These are phyloP conservation scores for Thunnus thynnus DNA, from an alignment of 2,113 vertebrate genomes.

Conservation along the genomic window DNA sequence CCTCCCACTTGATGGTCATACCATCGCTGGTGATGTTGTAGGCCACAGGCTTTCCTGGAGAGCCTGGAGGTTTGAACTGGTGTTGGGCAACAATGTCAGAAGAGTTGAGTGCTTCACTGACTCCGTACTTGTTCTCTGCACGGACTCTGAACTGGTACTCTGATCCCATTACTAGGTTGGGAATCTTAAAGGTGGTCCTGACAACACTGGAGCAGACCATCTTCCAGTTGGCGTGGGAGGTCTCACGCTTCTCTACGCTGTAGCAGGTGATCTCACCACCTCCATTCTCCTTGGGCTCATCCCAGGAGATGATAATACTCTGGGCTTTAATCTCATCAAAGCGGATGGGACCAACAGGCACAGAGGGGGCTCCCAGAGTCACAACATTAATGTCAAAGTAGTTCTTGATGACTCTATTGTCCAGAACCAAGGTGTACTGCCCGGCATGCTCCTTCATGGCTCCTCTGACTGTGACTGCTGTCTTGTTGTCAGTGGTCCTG, in stretches of 20 bases:
- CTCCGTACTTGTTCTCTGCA: slow-evolving; percentile 96
- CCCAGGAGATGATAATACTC: slow-evolving; percentile 95
- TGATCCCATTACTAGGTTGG: slow-evolving; percentile 93
- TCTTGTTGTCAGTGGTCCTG: slow-evolving; percentile 96
- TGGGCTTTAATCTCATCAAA: slow-evolving; percentile 98
- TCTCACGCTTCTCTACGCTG: slow-evolving; percentile 97
- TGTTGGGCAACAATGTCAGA: slow-evolving; percentile 92
- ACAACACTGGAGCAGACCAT: slow-evolving; percentile 96
- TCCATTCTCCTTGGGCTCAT: slow-evolving; percentile 92
- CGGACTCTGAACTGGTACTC: slow-evolving; percentile 97
- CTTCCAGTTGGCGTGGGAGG: slow-evolving; percentile 97
- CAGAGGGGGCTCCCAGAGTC: slow-evolving; percentile 93
- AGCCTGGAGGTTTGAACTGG: slow-evolving; percentile 95
- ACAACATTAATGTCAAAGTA: slow-evolving; percentile 91
- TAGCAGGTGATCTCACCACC: slow-evolving; percentile 98
- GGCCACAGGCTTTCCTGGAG: slow-evolving; percentile 94
- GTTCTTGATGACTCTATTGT: slow-evolving; percentile 92
- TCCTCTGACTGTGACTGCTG: slow-evolving; percentile 92
- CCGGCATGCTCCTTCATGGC: slow-evolving; percentile 94
- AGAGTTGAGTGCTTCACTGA: slow-evolving; percentile 92
- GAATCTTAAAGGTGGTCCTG: slow-evolving; percentile 94
- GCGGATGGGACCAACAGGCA: slow-evolving; percentile 92
- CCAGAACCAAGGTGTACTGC: slow-evolving; percentile 95
- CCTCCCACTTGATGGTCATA: slow-evolving; percentile 97
- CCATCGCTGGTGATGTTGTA: slow-evolving; percentile 96